Evolutionary conservation across 2,888 invertebrate genomes (phyloP), one percentile per base, ranked within the genome.

Genomic region (Dicyrtoma fusca): DNA sequence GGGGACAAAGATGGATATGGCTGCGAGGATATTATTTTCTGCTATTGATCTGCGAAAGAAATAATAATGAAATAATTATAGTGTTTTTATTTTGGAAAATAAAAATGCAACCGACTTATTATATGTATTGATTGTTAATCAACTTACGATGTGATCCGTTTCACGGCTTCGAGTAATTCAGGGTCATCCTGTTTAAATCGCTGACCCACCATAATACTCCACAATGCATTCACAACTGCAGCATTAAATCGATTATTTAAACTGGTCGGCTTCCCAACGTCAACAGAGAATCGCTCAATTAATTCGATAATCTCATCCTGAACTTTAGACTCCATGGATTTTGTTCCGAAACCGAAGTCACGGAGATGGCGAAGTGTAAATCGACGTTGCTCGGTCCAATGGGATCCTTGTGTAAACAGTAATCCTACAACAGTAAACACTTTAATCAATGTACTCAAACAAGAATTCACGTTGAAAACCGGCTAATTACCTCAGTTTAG

Each of bases 341-440:
- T 71, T 13, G 73, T 75, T 10, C 76, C 76, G 57, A 76, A 76
- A n/a, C 75, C 76, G 69, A 76, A 76, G 51, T 76, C 76, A 17
- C 71, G 23, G 11, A 72, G 49, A n/a, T 51, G 44, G 5, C 63
- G 62, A 0, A 72, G 26, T 5, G 72, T 63, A 19, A 62, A 72
- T 5, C 72, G 68, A 17, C 72, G 8, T 26, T 72, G 72, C 44
- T 51, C 63, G 13, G n/a, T n/a, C 72, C 72, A 72, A 6, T 21
- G 13, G 0, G 19, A 2, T 5, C 72, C 72, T 21, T 72, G 47
- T 8, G 68, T 19, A n/a, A n/a, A 23, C 3, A 72, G 13, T 5
- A 72, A 17, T 8, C 72, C 72, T 72, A 26, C 3, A 45, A n/a
- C 3, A 17, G 3, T 19, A 34, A 34, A 34, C 34, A 34, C 34